These are phyloP conservation scores for Acrobasis repandana DNA, from an alignment of 2,888 invertebrate genomes.

Conservation along the genomic window DNA sequence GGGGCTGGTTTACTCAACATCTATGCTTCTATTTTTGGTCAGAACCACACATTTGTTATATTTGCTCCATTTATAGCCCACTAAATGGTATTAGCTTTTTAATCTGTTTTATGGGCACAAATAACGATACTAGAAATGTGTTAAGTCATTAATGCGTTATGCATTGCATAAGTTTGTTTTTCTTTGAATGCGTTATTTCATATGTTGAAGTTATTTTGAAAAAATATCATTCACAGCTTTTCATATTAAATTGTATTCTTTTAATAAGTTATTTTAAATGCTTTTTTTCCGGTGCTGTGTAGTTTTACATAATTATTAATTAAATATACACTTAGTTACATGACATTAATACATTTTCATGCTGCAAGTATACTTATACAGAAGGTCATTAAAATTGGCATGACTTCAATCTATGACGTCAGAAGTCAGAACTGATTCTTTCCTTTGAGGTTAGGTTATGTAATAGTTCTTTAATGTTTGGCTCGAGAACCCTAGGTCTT, in stretches of 20 bases:
- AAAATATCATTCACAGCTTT: neutral
- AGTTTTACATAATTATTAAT: conserved; percentile 19
- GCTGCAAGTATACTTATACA: conserved; percentile 29
- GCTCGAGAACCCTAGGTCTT: conserved; percentile 29
- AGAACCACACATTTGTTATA: conserved; percentile 47
- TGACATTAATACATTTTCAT: conserved; percentile 36
- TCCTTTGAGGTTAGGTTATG: conserved; percentile 70
- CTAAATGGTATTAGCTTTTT: conserved; percentile 33
- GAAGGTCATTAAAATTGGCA: conserved; percentile 34
- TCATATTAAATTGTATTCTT: neutral
- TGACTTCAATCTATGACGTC: conserved; percentile 48
- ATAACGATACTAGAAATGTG: conserved; percentile 25
- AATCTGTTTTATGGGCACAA: conserved; percentile 18
- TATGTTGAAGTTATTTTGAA: conserved; percentile 6
- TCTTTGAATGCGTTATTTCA: conserved; percentile 17
- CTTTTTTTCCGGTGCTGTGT: neutral
- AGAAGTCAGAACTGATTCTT: conserved; percentile 50
- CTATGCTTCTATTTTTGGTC: conserved; percentile 58
- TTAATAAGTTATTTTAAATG: neutral
- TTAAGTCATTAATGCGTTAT: conserved; percentile 67
- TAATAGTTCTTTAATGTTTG: conserved; percentile 56
- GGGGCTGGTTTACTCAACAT: conserved; percentile 54
- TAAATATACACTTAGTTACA: conserved; percentile 31
- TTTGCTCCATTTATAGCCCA: conserved; percentile 38
- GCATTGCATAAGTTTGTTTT: conserved; percentile 43